A percentile compares a stretch with the other conserved stretches of the same genome.
These are phyloP conservation scores for Xyrichtys novacula DNA, from an alignment of 2,797 vertebrate species.

Conservation along the genomic window DNA sequence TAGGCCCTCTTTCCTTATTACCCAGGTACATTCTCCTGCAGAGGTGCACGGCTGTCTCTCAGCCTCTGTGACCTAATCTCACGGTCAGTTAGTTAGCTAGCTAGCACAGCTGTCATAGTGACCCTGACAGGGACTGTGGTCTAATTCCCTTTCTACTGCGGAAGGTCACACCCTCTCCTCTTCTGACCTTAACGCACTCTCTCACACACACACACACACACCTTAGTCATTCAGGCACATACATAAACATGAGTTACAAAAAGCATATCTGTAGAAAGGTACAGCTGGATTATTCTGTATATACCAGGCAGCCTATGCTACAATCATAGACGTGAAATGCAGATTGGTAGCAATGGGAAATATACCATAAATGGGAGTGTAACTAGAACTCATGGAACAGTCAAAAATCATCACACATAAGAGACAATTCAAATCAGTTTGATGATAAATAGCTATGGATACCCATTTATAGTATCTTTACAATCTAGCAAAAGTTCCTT, in stretches of 20 bases:
- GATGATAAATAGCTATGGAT: no score
- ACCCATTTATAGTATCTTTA: no score
- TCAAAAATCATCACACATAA: no score
- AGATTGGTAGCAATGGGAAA: neutral
- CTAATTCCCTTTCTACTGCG: slow-evolving; percentile 34
- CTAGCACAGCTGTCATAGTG: slow-evolving; percentile 50
- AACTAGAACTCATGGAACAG: no score
- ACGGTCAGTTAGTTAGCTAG: slow-evolving; percentile 33
- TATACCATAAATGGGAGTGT: no score
- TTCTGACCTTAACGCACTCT: slow-evolving; percentile 16
- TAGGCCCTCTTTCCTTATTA: slow-evolving; percentile 1
- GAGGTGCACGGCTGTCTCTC: slow-evolving; percentile 33
- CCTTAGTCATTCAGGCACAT: slow-evolving; percentile 9
- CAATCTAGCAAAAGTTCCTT: no score
- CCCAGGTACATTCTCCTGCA: slow-evolving; percentile 10
- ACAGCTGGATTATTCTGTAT: slow-evolving; percentile 14
- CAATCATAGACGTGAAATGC: slow-evolving; percentile 12
- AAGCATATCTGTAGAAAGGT: neutral
- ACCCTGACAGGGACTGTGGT: slow-evolving; percentile 42
- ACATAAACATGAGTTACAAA: slow-evolving; percentile 30
- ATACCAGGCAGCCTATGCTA: slow-evolving; percentile 7
- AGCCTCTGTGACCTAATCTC: slow-evolving; percentile 32
- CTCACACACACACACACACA: slow-evolving; percentile 2
- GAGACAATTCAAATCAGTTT: no score
- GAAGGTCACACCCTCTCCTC: slow-evolving; percentile 28